Evolutionary conservation across 1,140 invertebrate genomes (phyloP).

Genomic region (Arion vulgaris): DNA sequence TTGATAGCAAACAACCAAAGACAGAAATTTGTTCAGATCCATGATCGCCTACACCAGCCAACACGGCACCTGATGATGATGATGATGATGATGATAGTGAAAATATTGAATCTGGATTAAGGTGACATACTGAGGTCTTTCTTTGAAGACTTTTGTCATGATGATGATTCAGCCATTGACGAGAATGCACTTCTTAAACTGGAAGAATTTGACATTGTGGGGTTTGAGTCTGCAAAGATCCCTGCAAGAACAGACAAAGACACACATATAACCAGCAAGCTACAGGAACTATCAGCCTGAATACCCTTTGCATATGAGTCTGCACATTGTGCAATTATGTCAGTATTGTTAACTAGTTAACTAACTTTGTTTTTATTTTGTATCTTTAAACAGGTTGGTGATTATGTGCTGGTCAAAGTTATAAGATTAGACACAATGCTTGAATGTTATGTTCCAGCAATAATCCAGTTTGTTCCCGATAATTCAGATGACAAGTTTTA

Average conservation of each 20-base stretch:
- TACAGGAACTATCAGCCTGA: too few species aligned
- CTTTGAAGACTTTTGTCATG: neutral
- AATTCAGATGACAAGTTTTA: slow-evolving; percentile 53
- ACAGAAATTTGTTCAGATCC: neutral
- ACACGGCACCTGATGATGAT: too few species aligned
- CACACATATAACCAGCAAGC: too few species aligned
- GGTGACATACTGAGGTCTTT: neutral
- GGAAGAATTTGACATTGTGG: too few species aligned
- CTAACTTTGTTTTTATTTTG: too few species aligned
- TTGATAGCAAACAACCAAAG: neutral
- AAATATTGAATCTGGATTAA: neutral
- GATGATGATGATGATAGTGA: neutral
- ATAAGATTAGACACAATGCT: slow-evolving; percentile 39
- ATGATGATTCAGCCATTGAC: neutral
- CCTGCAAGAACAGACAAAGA: too few species aligned
- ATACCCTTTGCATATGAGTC: too few species aligned
- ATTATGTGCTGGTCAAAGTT: slow-evolving; percentile 59
- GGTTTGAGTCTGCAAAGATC: too few species aligned
- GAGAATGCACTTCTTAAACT: too few species aligned
- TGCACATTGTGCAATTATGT: too few species aligned
- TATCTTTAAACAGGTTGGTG: slow-evolving; percentile 52
- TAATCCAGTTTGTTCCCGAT: slow-evolving; percentile 49
- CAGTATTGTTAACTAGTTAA: too few species aligned
- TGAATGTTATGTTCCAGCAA: slow-evolving; percentile 61
- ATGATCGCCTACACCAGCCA: too few species aligned